Evolutionary conservation across 2,888 invertebrate genomes (phyloP).

Genomic region (Phragmatobia fuliginosa): DNA sequence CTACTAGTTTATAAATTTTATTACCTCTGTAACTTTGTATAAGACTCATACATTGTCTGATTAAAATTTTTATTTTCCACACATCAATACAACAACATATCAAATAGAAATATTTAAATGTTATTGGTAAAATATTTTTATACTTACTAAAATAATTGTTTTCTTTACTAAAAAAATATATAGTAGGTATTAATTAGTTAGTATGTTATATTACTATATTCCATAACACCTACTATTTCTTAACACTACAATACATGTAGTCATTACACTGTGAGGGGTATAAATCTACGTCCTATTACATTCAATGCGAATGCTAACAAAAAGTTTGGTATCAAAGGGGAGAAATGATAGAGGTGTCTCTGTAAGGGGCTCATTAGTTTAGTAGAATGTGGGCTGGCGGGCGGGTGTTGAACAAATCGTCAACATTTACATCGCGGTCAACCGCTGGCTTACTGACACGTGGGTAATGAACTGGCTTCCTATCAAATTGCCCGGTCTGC

Average conservation of each 20-base stretch:
- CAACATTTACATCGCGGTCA: slow-evolving; percentile 65
- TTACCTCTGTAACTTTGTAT: slow-evolving; percentile 16
- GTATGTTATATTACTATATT: too few species aligned
- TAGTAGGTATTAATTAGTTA: too few species aligned
- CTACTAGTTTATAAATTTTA: slow-evolving; percentile 33
- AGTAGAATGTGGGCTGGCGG: slow-evolving; percentile 48
- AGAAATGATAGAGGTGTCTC: slow-evolving; percentile 56
- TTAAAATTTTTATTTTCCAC: not conserved
- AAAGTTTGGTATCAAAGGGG: slow-evolving; percentile 41
- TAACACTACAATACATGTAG: not conserved
- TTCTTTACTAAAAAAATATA: too few species aligned
- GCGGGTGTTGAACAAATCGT: slow-evolving; percentile 62
- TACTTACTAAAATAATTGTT: too few species aligned
- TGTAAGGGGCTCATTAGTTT: slow-evolving; percentile 64
- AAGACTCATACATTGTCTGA: not conserved
- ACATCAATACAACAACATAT: not conserved
- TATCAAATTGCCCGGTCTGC: slow-evolving; percentile 56
- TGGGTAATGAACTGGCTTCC: slow-evolving; percentile 59
- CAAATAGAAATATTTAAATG: not conserved
- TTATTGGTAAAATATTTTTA: slow-evolving; percentile 17
- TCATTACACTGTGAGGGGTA: not conserved
- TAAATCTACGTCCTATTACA: slow-evolving; percentile 4
- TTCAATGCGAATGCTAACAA: slow-evolving; percentile 19
- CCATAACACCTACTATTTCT: not conserved
- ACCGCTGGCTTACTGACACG: slow-evolving; percentile 53